Evolutionary conservation across 2,797 vertebrate genomes (phyloP).

Genomic region (Lacerta viridis): DNA sequence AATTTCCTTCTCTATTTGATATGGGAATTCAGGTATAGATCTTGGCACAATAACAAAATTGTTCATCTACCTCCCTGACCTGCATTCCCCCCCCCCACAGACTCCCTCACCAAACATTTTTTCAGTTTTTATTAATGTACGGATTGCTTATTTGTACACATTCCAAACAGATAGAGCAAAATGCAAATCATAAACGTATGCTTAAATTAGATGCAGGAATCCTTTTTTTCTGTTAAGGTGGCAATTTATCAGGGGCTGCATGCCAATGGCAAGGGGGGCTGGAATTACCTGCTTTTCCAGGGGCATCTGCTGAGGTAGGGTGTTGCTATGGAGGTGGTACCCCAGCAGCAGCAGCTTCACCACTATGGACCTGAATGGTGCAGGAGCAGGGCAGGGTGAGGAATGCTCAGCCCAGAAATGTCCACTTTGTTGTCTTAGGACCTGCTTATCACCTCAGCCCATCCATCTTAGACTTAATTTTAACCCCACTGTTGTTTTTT

Average conservation of each 20-base stretch:
- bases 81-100: background rate
- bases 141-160: background rate
- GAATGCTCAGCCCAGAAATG: background rate
- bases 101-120: background rate
- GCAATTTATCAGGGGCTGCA: no score
- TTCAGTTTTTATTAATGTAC: background rate
- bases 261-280: no score
- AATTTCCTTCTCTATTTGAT: conserved; percentile 22
- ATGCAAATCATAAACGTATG: background rate
- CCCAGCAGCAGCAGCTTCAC: no score
- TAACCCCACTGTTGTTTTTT: background rate
- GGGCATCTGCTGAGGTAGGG: no score
- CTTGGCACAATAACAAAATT: background rate
- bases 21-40: background rate
- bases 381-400: no score
- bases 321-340: no score
- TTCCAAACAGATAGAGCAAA: background rate
- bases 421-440: background rate
- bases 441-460: no score
- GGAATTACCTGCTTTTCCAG: no score
- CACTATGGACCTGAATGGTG: no score
- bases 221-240: no score
- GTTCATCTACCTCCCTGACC: background rate
- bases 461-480: conserved; percentile 21
- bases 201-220: background rate